A percentile compares a stretch with the other conserved stretches of the same genome.
phyloP scores from a whole-genome alignment of 2,888 invertebrate species.

The Drosophila multiciliata region DNA sequence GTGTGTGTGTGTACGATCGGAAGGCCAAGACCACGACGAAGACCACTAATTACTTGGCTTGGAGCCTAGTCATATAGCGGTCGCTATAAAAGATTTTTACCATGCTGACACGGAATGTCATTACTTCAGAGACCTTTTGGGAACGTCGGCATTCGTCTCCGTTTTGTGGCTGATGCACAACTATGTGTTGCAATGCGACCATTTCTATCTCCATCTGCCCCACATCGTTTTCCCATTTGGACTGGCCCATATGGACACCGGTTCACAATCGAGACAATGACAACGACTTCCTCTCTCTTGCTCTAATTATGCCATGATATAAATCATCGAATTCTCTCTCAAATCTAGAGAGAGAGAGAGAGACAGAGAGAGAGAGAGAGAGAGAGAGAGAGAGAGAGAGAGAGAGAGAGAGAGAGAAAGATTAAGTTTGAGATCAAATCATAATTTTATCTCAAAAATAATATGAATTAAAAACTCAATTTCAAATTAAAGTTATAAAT shows the following conservation, averaged over 20 bases:
- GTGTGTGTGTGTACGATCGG: neutral
- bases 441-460: neutral
- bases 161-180: constrained; percentile 27
- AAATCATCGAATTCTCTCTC: constrained; percentile 9
- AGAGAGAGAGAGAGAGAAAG: neutral
- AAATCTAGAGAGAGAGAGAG: neutral
- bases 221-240: constrained; percentile 14
- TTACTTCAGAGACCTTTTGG: constrained; percentile 46
- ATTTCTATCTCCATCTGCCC: constrained; percentile 3
- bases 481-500: neutral
- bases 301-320: constrained; percentile 11
- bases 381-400: neutral
- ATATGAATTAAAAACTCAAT: neutral
- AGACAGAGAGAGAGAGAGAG: neutral
- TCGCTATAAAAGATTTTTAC: constrained; percentile 53
- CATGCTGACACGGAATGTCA: constrained; percentile 61
- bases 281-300: constrained; percentile 40
- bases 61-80: constrained; percentile 49
- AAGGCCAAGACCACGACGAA: constrained; percentile 21
- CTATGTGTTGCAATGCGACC: constrained; percentile 26
- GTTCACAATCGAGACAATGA: constrained; percentile 19
- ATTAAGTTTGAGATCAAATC: neutral
- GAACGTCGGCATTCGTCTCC: constrained; percentile 2
- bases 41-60: constrained; percentile 63
- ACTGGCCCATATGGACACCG: neutral